Percentiles rank a stretch among this genome's conserved stretches.
Conservation (phyloP, 2,888 invertebrate species). For the Scrobipalpa costella region DNA sequence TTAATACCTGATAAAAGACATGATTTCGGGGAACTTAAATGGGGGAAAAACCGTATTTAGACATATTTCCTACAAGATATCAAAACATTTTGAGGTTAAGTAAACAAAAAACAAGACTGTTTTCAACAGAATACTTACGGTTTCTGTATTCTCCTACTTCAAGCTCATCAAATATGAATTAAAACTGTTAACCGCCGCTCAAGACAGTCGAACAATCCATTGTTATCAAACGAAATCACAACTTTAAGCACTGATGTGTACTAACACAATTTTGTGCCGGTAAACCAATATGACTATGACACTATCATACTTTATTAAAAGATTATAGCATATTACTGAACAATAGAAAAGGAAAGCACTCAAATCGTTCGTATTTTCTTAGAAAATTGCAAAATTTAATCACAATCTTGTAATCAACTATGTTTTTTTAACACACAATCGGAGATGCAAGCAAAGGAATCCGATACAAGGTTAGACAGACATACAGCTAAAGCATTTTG, state of each 20-base stretch:
- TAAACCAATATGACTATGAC: background rate
- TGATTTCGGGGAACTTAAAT: background rate
- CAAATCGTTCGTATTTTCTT: background rate
- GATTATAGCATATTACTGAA: background rate
- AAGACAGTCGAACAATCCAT: slow-evolving; percentile 10
- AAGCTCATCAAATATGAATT: background rate
- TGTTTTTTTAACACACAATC: no score
- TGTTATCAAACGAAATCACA: background rate
- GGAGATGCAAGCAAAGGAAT: no score
- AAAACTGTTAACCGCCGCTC: background rate
- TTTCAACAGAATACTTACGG: background rate
- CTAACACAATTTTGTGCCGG: background rate
- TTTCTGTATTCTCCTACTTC: background rate
- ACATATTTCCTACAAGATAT: background rate
- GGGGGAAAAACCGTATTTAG: background rate
- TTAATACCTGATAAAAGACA: background rate
- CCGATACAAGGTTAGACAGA: no score
- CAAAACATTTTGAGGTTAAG: slow-evolving; percentile 12
- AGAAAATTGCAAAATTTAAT: slow-evolving; percentile 1
- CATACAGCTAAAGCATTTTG: no score
- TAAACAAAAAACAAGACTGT: background rate
- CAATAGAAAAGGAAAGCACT: background rate
- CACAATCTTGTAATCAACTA: no score
- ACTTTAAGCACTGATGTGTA: background rate
- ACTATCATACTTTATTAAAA: background rate